Percentiles rank a stretch among this genome's conserved stretches.
phyloP scores from a whole-genome alignment of 2,113 vertebrate species.

The Hoplias malabaricus region DNA sequence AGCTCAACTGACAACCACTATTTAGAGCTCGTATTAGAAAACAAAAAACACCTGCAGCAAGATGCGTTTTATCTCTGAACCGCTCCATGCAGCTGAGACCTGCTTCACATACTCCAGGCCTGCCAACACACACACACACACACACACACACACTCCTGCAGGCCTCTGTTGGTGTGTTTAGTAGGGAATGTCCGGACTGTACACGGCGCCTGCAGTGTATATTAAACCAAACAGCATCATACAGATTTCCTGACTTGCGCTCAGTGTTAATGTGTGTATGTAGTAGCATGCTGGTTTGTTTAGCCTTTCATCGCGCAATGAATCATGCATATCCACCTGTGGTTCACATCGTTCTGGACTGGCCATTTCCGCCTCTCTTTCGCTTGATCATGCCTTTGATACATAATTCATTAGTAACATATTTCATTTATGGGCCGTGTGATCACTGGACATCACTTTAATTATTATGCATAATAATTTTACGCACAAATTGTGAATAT shows the following conservation, averaged over 20 bases:
- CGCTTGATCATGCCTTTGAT: conserved; percentile 70
- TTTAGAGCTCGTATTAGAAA: conserved; percentile 18
- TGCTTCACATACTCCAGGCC: neutral
- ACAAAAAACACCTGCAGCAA: conserved; percentile 12
- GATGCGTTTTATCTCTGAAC: neutral
- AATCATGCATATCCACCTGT: conserved; percentile 51
- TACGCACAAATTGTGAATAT: conserved; percentile 39
- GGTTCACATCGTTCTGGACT: conserved; percentile 41
- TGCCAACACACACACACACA: conserved; percentile 18
- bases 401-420: conserved; percentile 62
- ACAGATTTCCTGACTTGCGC: neutral
- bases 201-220: neutral
- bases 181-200: neutral
- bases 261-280: neutral
- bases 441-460: conserved; percentile 63
- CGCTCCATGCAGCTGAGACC: neutral
- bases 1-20: neutral
- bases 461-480: conserved; percentile 39
- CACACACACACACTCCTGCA: neutral
- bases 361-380: conserved; percentile 62
- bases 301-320: conserved; percentile 35
- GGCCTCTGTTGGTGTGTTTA: neutral
- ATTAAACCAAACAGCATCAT: conserved; percentile 26
- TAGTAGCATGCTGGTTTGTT: conserved; percentile 7
- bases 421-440: conserved; percentile 49